Evolutionary conservation across 2,888 invertebrate genomes (phyloP), one percentile per base, ranked within the genome.

Genomic region (Trimorus sp.): DNA sequence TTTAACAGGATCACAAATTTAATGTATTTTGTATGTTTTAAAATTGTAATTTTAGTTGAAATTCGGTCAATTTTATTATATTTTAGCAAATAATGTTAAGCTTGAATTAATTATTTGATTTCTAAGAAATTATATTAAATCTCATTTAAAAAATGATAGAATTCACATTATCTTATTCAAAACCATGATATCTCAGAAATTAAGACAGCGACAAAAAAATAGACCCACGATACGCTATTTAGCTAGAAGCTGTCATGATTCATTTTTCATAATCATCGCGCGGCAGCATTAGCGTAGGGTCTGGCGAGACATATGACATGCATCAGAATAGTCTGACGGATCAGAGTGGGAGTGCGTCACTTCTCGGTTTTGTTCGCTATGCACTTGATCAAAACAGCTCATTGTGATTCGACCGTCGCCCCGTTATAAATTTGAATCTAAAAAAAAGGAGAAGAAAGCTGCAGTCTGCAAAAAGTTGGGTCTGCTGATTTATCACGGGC

Each of bases 231-330:
- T 26, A 26, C 4, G 26, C 6, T 45, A 45, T 51, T 51, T 51
- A n/a, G 15, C 51, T 15, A 62, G 58, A 68, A 16, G 26, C 63
- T 62, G 65, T 59, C 60, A 53, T 53, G 58, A 65, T 59, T 59
- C 68, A 62, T 56, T 68, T 78, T 73, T 74, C 66, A 73, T 65
- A 54, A 73, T 60, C 49, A 73, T 66, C 37, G 45, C 49, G 38
- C 53, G 16, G 45, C 37, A 71, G 40, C 62, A 65, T 58, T 65
- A 51, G 40, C 16, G 70, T 63, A 9, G 38, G 56, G 63, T 69
- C 49, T 26, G 63, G 16, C 14, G 16, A 63, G 48, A 69, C 70
- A 58, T 26, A 26, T 65, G 70, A 77, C 77, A 56, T 49, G 62
- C 38, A 15, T 37, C 48, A 26, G 12, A 62, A 54, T 8, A 11